Evolutionary conservation across 2,113 vertebrate genomes (phyloP).

Genomic region (Reinhardtius hippoglossoides): DNA sequence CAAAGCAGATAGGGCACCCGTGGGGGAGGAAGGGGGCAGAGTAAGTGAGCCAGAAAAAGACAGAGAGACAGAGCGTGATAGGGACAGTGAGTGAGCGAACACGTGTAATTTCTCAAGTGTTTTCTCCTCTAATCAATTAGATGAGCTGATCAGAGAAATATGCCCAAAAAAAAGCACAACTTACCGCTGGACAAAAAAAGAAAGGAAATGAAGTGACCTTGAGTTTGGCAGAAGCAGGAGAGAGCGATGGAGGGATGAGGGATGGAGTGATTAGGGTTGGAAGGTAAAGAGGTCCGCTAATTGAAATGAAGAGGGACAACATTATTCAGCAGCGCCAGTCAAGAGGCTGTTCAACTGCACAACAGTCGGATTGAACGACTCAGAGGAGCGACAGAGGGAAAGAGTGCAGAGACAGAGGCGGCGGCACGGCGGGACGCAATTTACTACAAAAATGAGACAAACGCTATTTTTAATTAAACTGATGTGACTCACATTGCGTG

Average conservation of each 20-base stretch:
- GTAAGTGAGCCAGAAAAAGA: slow-evolving; percentile 45
- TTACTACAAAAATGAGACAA: slow-evolving; percentile 27
- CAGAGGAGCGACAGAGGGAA: slow-evolving; percentile 69
- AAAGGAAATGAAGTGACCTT: slow-evolving; percentile 68
- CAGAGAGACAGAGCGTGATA: slow-evolving; percentile 47
- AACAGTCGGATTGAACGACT: slow-evolving; percentile 52
- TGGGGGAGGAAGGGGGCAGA: slow-evolving; percentile 51
- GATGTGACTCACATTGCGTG: not conserved
- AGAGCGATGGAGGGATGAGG: slow-evolving; percentile 33
- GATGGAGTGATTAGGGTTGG: slow-evolving; percentile 63
- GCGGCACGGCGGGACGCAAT: not conserved
- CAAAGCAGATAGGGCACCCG: slow-evolving; percentile 82
- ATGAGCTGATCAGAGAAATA: slow-evolving; percentile 56
- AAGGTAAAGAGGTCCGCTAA: slow-evolving; percentile 86
- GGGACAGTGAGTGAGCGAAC: slow-evolving; percentile 56
- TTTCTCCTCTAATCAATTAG: slow-evolving; percentile 74
- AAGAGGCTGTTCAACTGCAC: slow-evolving; percentile 88
- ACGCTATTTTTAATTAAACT: not conserved
- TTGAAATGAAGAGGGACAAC: slow-evolving; percentile 92
- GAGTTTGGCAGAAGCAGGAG: slow-evolving; percentile 20
- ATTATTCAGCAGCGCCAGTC: slow-evolving; percentile 88
- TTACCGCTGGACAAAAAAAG: not conserved
- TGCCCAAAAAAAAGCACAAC: slow-evolving; percentile 40
- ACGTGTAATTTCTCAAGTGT: slow-evolving; percentile 78
- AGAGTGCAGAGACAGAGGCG: slow-evolving; percentile 29